Base-by-base conservation (phyloP, 1,140 invertebrate species). In the Drosophila orena region DNA sequence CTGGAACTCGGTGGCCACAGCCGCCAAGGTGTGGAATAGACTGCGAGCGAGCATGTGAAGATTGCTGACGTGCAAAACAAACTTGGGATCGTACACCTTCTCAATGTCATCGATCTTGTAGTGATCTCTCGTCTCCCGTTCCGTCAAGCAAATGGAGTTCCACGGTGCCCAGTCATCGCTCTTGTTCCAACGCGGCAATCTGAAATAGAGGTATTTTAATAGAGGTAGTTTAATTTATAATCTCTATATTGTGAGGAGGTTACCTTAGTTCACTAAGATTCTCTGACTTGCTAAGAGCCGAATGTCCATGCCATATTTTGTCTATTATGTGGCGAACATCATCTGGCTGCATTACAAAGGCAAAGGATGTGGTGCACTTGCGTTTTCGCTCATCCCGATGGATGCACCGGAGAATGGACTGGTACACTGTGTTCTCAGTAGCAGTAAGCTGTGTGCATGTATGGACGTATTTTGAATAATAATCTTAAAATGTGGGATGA, bases 141-240 rank as follows among this genome's bases (percentile, higher is more conserved):
- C 84, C 0, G 95, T 95, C 4, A 96, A 75, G 34, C 95, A 91
- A 50, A 96, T 92, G 55, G 94, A 95, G 88, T 96, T 96, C 95
- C 95, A 96, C 1, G 95, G 95, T 0, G 94, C 92, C 95, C 95
- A 96, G 40, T 94, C 93, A 35, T 93, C 76, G 22, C 93, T 76
- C 27, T 81, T 88, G n/a, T 93, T 85, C 92, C 94, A 96, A 5
- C 95, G 92, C 1, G 93, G 92, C 38, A 95, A 88, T 27, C 92
- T 92, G 14, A 1, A 17, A 2, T 2, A 7, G 7, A 4, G 0
- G 42, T n/a, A 44, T 24, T 7, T 34, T 0, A 35, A n/a, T n/a
- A n/a, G n/a, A n/a, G n/a, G n/a, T n/a, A 11, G n/a, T 5, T 14
- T 2, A 12, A 42, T 5, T 10, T 8, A 0, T 6, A 40, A 37